Evolutionary conservation across 2,888 invertebrate genomes (phyloP).

Genomic region (Chromoteleia sp.): DNA sequence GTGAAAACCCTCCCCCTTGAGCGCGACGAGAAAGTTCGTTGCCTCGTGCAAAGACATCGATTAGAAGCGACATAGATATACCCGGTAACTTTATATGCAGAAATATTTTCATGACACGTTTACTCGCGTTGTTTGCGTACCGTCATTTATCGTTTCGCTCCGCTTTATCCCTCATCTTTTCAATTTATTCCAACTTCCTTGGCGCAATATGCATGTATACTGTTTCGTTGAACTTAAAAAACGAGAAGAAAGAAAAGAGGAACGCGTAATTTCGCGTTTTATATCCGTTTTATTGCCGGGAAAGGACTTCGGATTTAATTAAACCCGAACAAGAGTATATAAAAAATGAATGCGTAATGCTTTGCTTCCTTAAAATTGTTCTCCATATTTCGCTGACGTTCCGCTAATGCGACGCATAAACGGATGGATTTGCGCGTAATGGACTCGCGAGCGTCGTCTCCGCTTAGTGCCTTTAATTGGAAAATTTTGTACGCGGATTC

Average conservation of each 20-base stretch:
- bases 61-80: constrained; percentile 70
- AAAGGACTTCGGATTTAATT: constrained; percentile 33
- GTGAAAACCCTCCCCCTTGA: constrained; percentile 65
- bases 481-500: too few relatives aligned
- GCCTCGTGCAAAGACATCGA: constrained; percentile 70
- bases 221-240: constrained; percentile 33
- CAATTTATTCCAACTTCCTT: constrained; percentile 50
- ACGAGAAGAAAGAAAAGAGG: too few relatives aligned
- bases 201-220: constrained; percentile 31
- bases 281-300: constrained; percentile 20
- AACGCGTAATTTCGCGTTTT: constrained; percentile 17
- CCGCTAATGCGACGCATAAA: constrained; percentile 16
- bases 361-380: constrained; percentile 4
- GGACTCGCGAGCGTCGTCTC: background rate
- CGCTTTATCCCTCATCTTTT: constrained; percentile 41
- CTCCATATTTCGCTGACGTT: background rate
- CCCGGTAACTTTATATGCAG: constrained; percentile 58
- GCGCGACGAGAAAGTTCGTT: constrained; percentile 67
- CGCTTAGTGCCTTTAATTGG: background rate
- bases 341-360: constrained; percentile 16
- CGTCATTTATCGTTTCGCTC: constrained; percentile 49
- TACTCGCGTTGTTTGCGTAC: constrained; percentile 51
- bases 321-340: constrained; percentile 28
- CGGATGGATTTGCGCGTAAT: background rate
- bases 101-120: constrained; percentile 65